Evolutionary conservation across 1,140 invertebrate genomes (phyloP).

Genomic region (Cydia amplana): DNA sequence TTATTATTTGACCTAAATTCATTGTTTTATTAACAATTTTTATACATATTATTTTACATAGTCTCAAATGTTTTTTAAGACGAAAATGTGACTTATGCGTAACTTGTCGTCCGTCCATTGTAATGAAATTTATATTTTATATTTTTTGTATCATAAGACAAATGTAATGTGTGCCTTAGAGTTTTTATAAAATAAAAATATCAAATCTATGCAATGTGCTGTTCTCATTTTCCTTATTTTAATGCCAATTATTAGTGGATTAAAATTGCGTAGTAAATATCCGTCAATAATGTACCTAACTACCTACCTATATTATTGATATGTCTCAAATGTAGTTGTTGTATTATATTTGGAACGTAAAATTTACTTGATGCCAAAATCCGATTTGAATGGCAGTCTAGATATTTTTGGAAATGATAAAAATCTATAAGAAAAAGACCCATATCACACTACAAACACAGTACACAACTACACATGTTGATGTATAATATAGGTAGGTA

Average conservation of each 20-base stretch:
- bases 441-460: too few species aligned
- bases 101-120: constrained; percentile 16
- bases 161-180: constrained; percentile 30
- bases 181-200: constrained; percentile 32
- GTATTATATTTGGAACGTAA: too few species aligned
- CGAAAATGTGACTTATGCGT: constrained; percentile 10
- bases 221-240: not conserved
- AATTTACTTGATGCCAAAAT: too few species aligned
- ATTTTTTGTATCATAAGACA: not conserved
- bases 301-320: too few species aligned
- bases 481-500: too few species aligned
- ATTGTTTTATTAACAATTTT: not conserved
- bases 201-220: not conserved
- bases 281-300: too few species aligned
- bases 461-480: too few species aligned
- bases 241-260: not conserved
- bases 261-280: too few species aligned
- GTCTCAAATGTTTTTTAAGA: constrained; percentile 10
- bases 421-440: too few species aligned
- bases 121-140: constrained; percentile 23
- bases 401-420: too few species aligned
- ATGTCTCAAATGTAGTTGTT: too few species aligned
- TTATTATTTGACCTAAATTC: not conserved
- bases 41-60: constrained; percentile 1
- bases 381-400: too few species aligned